These are phyloP conservation scores for Spatulosminthurus flaviceps DNA, from an alignment of 2,888 invertebrate species.

Conservation along the genomic window DNA sequence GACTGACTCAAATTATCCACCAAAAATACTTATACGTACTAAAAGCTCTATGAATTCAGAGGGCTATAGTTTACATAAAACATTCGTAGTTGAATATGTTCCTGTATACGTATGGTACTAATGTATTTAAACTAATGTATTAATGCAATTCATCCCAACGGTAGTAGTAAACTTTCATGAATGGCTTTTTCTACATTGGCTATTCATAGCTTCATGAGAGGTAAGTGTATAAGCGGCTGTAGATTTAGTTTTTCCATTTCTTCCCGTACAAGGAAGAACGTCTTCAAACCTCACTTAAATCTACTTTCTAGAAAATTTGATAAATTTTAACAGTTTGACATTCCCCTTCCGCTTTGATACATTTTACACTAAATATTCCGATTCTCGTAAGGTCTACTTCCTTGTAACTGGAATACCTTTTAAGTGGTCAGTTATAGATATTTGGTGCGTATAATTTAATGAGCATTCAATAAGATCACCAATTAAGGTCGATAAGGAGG, in stretches of 20 bases:
- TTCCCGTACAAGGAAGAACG: background rate
- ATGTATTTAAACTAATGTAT: constrained; percentile 6
- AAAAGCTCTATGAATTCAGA: background rate
- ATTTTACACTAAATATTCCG: no score
- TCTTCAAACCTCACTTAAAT: background rate
- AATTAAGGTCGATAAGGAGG: no score
- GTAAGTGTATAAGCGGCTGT: background rate
- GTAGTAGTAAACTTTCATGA: constrained; percentile 1
- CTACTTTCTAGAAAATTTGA: no score
- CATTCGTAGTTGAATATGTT: background rate
- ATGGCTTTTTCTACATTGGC: background rate
- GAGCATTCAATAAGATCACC: no score
- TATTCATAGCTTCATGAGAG: background rate
- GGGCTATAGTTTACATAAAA: background rate
- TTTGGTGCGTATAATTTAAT: no score
- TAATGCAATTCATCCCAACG: constrained; percentile 12
- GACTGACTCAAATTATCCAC: background rate
- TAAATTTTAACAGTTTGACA: background rate
- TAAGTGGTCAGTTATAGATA: no score
- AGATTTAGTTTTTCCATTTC: constrained; percentile 19
- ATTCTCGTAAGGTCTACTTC: no score
- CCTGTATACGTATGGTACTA: background rate
- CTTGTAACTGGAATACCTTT: no score
- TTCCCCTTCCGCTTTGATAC: background rate
- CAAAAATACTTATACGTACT: background rate